Evolutionary conservation across 1,140 invertebrate species (phyloP), one percentile per base, ranked within the genome.

Genomic region (Ips nitidus): DNA sequence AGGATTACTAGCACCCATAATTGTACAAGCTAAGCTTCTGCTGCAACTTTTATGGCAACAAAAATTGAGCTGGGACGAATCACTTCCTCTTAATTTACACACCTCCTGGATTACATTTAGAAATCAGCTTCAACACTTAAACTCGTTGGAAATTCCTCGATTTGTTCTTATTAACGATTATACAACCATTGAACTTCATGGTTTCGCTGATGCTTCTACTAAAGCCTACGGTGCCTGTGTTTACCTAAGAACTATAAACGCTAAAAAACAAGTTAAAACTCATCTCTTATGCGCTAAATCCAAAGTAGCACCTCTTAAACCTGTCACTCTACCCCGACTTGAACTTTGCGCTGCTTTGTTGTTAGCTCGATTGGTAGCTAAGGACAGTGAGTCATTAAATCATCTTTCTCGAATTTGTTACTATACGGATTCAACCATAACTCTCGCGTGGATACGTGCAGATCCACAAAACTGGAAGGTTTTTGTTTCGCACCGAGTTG

Each of bases 21-120:
- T 68, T 4, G 41, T 68, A 0, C 41, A 5, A 61, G 56, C 57
- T 1, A 68, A 68, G 39, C 38, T 68, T 1, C 4, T 68, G 5
- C 40, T 68, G 1, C 66, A 61, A 41, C 40, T 22, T 39, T 52
- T 68, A 22, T 68, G 66, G 66, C 22, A 60, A 22, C 8, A 61
- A 52, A 43, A 41, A 3, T 60, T 52, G 8, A 7, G 8, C 41
- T 68, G 66, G 66, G 57, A 68, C 42, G 42, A 68, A 22, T 2
- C 2, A 60, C 6, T 61, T n/a, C 59, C 59, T 22, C 37, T 40
- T 41, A 4, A 7, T 6, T 58, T 40, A 40, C 37, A 40, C 3
- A 58, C 4, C 37, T 6, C 7, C 3, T 39, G 56, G 40, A 40
- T 36, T 7, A 41, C 56, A 8, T 41, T 58, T 6, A 7, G 56